These are phyloP conservation scores for Psylliodes chrysocephalus DNA, from an alignment of 2,888 invertebrate genomes.

Conservation along the genomic window DNA sequence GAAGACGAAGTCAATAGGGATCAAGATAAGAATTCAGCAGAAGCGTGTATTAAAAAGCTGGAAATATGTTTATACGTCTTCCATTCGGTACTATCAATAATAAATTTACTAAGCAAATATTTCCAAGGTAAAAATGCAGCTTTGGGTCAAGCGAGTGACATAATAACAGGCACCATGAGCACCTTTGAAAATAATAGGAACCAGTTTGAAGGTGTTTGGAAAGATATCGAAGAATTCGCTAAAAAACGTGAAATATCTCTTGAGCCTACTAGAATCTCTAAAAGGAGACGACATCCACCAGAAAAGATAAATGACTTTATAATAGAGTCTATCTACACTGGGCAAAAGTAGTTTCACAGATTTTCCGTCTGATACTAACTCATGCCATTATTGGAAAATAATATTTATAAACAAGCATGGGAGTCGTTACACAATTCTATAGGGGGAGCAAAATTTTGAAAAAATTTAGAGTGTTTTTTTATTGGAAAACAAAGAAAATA, in stretches of 20 bases:
- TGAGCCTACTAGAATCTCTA: slow-evolving; percentile 1
- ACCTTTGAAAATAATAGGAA: not conserved
- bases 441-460: too few species aligned
- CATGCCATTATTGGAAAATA: not conserved
- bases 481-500: too few species aligned
- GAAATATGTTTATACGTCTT: not conserved
- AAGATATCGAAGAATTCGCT: slow-evolving; percentile 1
- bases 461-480: too few species aligned
- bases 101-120: not conserved
- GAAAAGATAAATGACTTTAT: too few species aligned
- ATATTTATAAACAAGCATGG: slow-evolving; percentile 1
- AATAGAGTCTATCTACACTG: too few species aligned
- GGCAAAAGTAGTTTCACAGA: slow-evolving; percentile 3
- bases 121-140: slow-evolving; percentile 7
- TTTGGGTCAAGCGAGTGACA: not conserved
- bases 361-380: not conserved
- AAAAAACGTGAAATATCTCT: not conserved
- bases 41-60: not conserved
- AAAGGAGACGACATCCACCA: slow-evolving; percentile 1
- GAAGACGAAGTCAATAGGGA: not conserved
- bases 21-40: slow-evolving; percentile 21
- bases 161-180: not conserved
- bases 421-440: too few species aligned
- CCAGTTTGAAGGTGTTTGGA: slow-evolving; percentile 4
- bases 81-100: slow-evolving; percentile 6